A percentile compares a stretch with the other conserved stretches of the same genome.
Conservation (phyloP, 2,113 vertebrate species). For the Oriolus oriolus region DNA sequence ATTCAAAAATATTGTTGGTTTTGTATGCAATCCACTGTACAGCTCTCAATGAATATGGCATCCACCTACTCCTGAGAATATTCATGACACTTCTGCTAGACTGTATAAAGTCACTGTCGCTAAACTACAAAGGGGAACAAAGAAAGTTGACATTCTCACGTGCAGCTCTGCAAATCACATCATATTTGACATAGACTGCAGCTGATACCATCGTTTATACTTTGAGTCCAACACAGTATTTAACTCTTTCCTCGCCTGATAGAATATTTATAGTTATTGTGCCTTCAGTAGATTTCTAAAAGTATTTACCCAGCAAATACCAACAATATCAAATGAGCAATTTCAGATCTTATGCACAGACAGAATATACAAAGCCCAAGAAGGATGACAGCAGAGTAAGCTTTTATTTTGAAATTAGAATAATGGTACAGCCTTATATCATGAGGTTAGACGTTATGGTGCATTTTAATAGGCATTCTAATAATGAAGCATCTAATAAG, state of each 20-base stretch:
- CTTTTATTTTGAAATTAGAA: background rate
- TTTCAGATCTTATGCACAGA: background rate
- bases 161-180: background rate
- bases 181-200: background rate
- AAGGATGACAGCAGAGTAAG: background rate
- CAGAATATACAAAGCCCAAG: background rate
- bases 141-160: background rate
- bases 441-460: background rate
- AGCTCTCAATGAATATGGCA: background rate
- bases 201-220: background rate
- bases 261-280: background rate
- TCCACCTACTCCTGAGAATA: background rate
- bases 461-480: background rate
- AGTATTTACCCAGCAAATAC: background rate
- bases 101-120: constrained; percentile 16
- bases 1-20: background rate
- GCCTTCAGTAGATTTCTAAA: background rate
- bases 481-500: background rate
- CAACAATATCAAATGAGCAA: accelerated
- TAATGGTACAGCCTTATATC: background rate
- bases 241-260: background rate
- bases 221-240: background rate
- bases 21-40: background rate
- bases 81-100: background rate
- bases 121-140: background rate